A percentile compares a stretch with the other conserved stretches of the same genome.
phyloP scores from a whole-genome alignment of 2,113 vertebrate genomes.

The Cygnus atratus region DNA sequence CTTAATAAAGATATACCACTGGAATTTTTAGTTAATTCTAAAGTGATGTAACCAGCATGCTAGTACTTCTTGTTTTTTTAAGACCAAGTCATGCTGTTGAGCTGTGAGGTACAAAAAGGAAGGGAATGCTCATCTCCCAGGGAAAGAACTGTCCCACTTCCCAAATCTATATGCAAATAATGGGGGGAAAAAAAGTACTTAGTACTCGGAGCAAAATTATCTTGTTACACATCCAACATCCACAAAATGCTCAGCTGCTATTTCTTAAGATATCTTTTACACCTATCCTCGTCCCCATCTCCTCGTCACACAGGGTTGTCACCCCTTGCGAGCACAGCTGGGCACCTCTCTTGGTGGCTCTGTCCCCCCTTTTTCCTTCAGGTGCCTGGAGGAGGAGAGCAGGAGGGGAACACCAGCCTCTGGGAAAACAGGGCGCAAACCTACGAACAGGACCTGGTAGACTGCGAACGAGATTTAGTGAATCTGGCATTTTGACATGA shows the following conservation, averaged over 20 bases:
- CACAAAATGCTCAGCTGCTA: neutral
- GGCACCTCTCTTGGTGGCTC: neutral
- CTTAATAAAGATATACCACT: neutral
- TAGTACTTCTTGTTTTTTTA: neutral
- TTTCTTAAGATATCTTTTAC: neutral
- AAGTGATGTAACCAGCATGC: neutral
- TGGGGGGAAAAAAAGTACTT: neutral
- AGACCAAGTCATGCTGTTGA: neutral
- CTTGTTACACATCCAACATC: neutral
- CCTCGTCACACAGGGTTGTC: neutral
- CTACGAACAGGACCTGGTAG: accelerated
- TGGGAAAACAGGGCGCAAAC: neutral
- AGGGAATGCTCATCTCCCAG: neutral
- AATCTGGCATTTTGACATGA: neutral
- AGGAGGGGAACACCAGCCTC: accelerated
- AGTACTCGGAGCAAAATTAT: accelerated
- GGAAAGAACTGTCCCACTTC: neutral
- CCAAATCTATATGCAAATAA: neutral
- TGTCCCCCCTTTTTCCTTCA: accelerated
- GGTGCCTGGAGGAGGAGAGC: neutral
- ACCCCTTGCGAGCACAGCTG: no score
- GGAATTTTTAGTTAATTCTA: neutral
- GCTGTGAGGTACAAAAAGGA: neutral
- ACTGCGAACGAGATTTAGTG: neutral
- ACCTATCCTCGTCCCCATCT: accelerated